phyloP scores from a whole-genome alignment of 2,888 invertebrate genomes.

The Blastobasis lacticolella region DNA sequence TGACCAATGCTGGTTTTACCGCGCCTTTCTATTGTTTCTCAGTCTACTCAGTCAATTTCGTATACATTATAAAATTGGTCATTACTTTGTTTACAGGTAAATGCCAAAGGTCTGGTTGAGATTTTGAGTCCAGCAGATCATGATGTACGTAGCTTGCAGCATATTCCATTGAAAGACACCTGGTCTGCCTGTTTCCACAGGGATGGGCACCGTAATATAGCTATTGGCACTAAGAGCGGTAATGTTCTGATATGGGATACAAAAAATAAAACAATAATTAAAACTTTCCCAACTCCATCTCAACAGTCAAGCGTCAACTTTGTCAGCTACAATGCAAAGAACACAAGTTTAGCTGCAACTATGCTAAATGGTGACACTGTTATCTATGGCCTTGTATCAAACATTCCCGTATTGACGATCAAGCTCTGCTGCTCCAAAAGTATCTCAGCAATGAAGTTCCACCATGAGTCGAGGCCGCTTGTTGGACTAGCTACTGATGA shows the following conservation, averaged over 20 bases:
- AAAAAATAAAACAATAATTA: slow-evolving; percentile 57
- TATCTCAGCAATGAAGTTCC: slow-evolving; percentile 65
- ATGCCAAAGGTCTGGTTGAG: slow-evolving; percentile 58
- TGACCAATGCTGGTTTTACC: no score
- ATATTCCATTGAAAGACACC: slow-evolving; percentile 59
- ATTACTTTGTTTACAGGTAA: slow-evolving; percentile 47
- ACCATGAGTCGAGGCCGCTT: slow-evolving; percentile 57
- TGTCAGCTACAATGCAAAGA: slow-evolving; percentile 64
- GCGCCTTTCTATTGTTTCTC: background rate
- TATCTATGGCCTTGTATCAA: slow-evolving; percentile 65
- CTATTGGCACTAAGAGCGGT: slow-evolving; percentile 60
- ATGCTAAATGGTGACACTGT: slow-evolving; percentile 67
- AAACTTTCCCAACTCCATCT: slow-evolving; percentile 56
- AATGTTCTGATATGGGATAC: slow-evolving; percentile 69
- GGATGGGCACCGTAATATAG: slow-evolving; percentile 60
- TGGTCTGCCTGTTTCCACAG: slow-evolving; percentile 65
- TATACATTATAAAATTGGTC: background rate
- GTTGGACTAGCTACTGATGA: slow-evolving; percentile 69
- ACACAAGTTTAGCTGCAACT: slow-evolving; percentile 61
- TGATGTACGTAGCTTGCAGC: slow-evolving; percentile 59
- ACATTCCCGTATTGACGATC: slow-evolving; percentile 58
- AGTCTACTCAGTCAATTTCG: background rate
- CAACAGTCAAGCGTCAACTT: slow-evolving; percentile 53
- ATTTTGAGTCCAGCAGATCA: slow-evolving; percentile 57
- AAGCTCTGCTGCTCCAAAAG: slow-evolving; percentile 56